Evolutionary conservation across 2,797 vertebrate species (phyloP), one percentile per base, ranked within the genome.

Genomic region (Mormyrops boulengeri): DNA sequence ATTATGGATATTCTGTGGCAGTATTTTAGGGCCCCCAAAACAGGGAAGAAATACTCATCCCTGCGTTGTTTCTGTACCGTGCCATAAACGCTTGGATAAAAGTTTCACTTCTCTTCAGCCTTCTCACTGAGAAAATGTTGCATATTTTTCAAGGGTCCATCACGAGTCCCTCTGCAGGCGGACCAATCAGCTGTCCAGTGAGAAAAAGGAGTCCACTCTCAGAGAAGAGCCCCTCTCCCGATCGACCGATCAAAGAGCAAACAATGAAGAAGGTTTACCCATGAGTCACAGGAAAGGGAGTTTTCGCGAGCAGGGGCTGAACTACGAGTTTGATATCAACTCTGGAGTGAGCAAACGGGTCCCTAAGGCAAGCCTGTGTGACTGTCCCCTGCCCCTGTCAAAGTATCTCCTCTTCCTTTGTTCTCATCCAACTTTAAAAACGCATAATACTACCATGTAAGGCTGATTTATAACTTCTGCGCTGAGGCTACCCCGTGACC

Each of bases 121-220:
- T 73, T 73, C 66, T 38, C 22, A 73, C 73, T 80, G 73, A 80
- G 41, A 47, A 17, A 41, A 4, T 73, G 30, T 73, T 73, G 66
- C 30, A 73, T 47, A 47, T 80, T 80, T 44, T 41, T 44, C 38
- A 80, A 41, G 34, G 73, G 17, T 80, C 66, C 73, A 47, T n/a
- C 73, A 80, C 7, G 66, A 73, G 73, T 80, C 19, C 73, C 41
- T 47, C 41, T 17, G 73, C 34, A 7, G 41, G 88, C 50, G 34
- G 11, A 52, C 62, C 69, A 38, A 85, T 26, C 89, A 85, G 90
- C 44, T 50, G 26, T 44, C 85, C 0, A 88, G 92, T 12, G 82
- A 92, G 90, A 62, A 89, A 69, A 84, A 17, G 53, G 92, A 93
- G 5, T 9, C 57, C 6, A 12, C 41, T n/a, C 26, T 47, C 22